Evolutionary conservation across 2,797 vertebrate species (phyloP), one percentile per base, ranked within the genome.

Genomic region (Acanthurus tractus): DNA sequence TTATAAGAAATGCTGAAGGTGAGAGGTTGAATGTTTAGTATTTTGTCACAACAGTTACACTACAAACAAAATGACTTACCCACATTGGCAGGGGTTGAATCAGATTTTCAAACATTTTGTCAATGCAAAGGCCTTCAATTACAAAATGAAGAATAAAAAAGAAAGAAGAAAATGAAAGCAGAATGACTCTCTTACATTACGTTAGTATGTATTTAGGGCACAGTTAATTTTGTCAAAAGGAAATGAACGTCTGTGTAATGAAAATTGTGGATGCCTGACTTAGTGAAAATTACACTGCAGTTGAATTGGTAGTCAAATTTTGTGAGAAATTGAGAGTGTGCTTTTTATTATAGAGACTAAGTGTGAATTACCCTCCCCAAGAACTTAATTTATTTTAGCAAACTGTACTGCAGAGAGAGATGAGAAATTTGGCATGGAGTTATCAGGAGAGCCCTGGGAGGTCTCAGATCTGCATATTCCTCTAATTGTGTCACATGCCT

Each of bases 331-430:
- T 73, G 68, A 53, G 49, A 84, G 83, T 82, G 44, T 84, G 63
- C 69, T 87, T 86, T 76, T 81, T 74, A 66, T 78, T 68, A 63
- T 45, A 38, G 44, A 59, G 63, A 46, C 45, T 44, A 48, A 70
- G 58, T 67, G 66, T 25, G 75, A 70, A 87, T 87, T 74, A 86
- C 44, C 40, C 76, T 79, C 62, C 68, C 67, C 11, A 57, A 87
- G 73, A 91, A 86, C 72, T 86, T 85, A 84, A 90, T 90, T 76
- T 91, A 74, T 82, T 86, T 85, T 71, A 82, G 71, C 42, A 76
- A 81, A 82, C 72, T 77, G 53, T 76, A n/a, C 58, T 78, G 80
- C 54, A 63, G 63, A 77, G 56, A 74, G 76, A 81, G 54, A 81
- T 83, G 72, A 79, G 81, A 61, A 70, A 79, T 84, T 63, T 86